Base-by-base conservation (phyloP, 2,888 invertebrate species). In the Lacanobia oleracea region DNA sequence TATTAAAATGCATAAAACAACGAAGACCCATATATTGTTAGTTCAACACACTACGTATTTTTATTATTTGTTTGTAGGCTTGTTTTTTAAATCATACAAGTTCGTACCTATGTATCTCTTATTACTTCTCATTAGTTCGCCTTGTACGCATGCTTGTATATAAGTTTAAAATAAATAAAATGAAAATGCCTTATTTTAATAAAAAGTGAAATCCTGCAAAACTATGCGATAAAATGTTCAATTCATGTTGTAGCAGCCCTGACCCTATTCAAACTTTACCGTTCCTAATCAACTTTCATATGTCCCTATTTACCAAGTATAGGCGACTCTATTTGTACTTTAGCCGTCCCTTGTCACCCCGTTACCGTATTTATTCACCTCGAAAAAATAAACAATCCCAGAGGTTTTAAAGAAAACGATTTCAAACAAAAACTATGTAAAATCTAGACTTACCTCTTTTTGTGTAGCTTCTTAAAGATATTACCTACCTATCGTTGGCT, bases 191-290 rank as follows among this genome's bases (percentile, higher is more conserved):
- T 66, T 66, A 56, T 66, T 66, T 66, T 66, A 66, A 66, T 56
- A 66, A 66, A 66, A 66, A 66, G 65, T 66, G 65, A 66, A 66
- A 66, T 66, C 56, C 57, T 66, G 57, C 21, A 66, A 66, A 66
- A 18, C 16, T 57, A 66, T 66, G 16, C 66, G 66, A 66, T 66
- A 57, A 50, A 50, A 50, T 57, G 66, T 66, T 66, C 66, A 66
- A 66, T 66, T 66, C 56, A 66, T 66, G 65, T 66, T 66, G 65
- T 66, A 66, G 65, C 65, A 66, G 65, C 65, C 65, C 56, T 66
- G 65, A 56, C 64, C 65, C 65, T 66, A 66, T 66, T 56, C 65
- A 66, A 66, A 66, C 65, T 33, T 66, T 66, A 66, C 65, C 65
- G 45, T 66, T 21, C 65, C 65, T 66, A 66, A 66, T 66, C 65